Conservation (phyloP, 2,888 invertebrate species). For the Arrhopalites spinosus region DNA sequence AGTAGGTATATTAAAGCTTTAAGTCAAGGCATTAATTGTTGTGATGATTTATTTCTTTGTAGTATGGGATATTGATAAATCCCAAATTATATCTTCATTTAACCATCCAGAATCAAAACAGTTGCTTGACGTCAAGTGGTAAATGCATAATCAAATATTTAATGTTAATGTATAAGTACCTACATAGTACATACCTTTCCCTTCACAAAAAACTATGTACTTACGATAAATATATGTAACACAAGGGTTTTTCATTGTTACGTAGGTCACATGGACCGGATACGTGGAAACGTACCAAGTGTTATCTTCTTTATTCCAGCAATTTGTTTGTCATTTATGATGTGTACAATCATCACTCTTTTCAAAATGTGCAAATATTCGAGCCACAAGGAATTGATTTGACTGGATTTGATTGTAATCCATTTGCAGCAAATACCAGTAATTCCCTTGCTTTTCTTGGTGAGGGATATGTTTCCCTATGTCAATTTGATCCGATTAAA, state of each 20-base stretch:
- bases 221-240: too few relatives aligned
- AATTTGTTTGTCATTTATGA: slow-evolving; percentile 53
- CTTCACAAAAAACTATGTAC: too few relatives aligned
- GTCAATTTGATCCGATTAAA: slow-evolving; percentile 21
- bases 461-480: slow-evolving; percentile 23
- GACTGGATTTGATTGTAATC: slow-evolving; percentile 45
- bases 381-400: slow-evolving; percentile 27
- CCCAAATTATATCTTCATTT: slow-evolving; percentile 43
- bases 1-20: too few relatives aligned
- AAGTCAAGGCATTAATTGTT: too few relatives aligned
- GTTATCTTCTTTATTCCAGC: slow-evolving; percentile 49
- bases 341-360: slow-evolving; percentile 42
- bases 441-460: slow-evolving; percentile 46
- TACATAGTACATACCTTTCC: neutral
- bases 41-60: neutral
- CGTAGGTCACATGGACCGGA: slow-evolving; percentile 49
- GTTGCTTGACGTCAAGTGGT: slow-evolving; percentile 38
- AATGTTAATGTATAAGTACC: too few relatives aligned
- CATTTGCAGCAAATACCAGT: slow-evolving; percentile 37
- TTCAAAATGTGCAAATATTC: slow-evolving; percentile 48
- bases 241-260: too few relatives aligned
- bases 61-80: slow-evolving; percentile 49
- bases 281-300: slow-evolving; percentile 47
- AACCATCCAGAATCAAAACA: slow-evolving; percentile 48
- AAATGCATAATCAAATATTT: too few relatives aligned